Conservation (phyloP, 2,888 invertebrate genomes). For the Cabera pusaria region DNA sequence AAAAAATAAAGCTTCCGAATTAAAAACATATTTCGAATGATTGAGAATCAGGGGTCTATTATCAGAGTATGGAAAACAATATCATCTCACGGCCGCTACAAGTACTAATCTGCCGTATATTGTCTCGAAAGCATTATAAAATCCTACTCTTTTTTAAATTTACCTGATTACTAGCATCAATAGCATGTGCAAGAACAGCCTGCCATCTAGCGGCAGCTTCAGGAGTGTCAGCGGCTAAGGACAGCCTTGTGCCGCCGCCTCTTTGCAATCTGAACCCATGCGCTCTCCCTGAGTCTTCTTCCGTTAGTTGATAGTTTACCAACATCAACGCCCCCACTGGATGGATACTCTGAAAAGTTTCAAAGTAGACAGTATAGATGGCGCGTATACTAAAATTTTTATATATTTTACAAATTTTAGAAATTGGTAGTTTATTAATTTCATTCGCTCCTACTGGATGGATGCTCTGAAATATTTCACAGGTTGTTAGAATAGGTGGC, state of each 20-base stretch:
- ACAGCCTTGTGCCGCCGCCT: slow-evolving; percentile 87
- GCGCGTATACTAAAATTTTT: no score
- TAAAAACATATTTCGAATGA: no score
- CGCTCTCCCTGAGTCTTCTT: slow-evolving; percentile 86
- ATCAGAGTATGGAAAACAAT: no score
- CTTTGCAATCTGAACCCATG: slow-evolving; percentile 89
- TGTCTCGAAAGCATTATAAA: no score
- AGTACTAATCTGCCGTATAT: no score
- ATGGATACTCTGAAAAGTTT: slow-evolving; percentile 87
- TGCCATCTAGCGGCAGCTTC: slow-evolving; percentile 90
- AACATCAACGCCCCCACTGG: slow-evolving; percentile 95
- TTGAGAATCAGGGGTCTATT: no score
- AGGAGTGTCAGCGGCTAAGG: slow-evolving; percentile 91
- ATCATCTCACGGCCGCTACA: no score
- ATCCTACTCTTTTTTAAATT: no score
- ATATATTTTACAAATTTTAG: no score
- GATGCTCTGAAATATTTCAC: slow-evolving; percentile 87
- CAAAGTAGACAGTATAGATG: slow-evolving; percentile 29
- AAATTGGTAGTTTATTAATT: slow-evolving; percentile 93
- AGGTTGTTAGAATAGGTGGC: no score
- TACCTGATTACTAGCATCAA: slow-evolving; percentile 88
- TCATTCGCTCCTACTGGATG: slow-evolving; percentile 95
- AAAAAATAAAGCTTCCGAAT: no score
- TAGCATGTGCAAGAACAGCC: slow-evolving; percentile 90
- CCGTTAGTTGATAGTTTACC: slow-evolving; percentile 89